Percentiles rank a stretch among this genome's conserved stretches.
These are phyloP conservation scores for Apamea anceps DNA, from an alignment of 2,888 invertebrate species.

Conservation along the genomic window DNA sequence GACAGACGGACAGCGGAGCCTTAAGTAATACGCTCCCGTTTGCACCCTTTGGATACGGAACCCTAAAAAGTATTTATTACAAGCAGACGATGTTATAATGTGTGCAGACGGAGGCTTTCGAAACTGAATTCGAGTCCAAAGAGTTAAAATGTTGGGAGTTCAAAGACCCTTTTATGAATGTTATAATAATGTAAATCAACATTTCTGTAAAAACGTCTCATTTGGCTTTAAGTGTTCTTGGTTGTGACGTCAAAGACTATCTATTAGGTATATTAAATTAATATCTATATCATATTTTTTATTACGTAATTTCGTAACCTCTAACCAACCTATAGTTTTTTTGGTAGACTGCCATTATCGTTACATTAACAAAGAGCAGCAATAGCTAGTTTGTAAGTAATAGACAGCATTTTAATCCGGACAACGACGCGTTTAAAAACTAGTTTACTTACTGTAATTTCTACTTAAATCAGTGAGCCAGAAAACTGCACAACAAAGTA, in stretches of 20 bases:
- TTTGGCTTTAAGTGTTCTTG: conserved; percentile 24
- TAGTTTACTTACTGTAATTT: conserved; percentile 17
- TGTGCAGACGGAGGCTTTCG: conserved; percentile 39
- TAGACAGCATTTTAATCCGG: conserved; percentile 5
- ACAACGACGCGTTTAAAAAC: not conserved
- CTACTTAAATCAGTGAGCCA: conserved; percentile 30
- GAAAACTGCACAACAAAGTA: conserved; percentile 30
- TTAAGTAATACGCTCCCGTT: too few species aligned
- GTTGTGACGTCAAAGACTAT: conserved; percentile 27
- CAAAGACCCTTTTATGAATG: conserved; percentile 51
- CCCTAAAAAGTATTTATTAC: conserved; percentile 25
- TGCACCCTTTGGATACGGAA: not conserved
- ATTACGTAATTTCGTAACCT: conserved; percentile 17
- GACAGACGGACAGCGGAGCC: too few species aligned
- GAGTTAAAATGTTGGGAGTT: conserved; percentile 53
- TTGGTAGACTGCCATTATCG: conserved; percentile 11
- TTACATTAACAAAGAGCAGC: not conserved
- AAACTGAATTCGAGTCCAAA: conserved; percentile 32
- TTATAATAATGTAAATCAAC: conserved; percentile 59
- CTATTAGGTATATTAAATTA: not conserved
- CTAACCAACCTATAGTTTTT: not conserved
- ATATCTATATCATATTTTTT: conserved; percentile 3
- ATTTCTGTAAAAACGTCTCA: conserved; percentile 43
- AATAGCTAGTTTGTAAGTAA: not conserved
- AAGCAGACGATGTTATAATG: conserved; percentile 30